Evolutionary conservation across 2,113 vertebrate species (phyloP), one percentile per base, ranked within the genome.

Genomic region (Nothocercus julius): DNA sequence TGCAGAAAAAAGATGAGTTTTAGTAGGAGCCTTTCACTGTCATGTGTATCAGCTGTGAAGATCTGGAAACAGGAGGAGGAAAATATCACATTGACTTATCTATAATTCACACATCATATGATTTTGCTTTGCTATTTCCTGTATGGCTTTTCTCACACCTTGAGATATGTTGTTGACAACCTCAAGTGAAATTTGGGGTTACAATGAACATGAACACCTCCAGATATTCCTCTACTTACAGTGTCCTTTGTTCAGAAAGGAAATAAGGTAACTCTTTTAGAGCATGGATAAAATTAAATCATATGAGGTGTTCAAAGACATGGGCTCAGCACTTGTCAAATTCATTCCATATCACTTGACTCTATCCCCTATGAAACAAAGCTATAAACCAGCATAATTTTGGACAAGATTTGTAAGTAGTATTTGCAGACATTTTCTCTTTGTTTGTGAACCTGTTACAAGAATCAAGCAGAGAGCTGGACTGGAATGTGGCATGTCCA

Each of bases 291-390:
- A 91, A 95, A 91, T 81, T 34, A 83, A 72, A 81, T 61, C 38
- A 61, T 19, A 64, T 62, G 85, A 95, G 38, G 22, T 70, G 80
- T 78, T 63, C 7, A 51, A 87, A 89, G 51, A 44, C 68, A 77
- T 49, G 3, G 5, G 24, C 28, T 85, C 59, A 88, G 49, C 42
- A 72, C 38, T 86, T 87, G 51, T 38, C 11, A 5, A 85, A 92
- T 81, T 81, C 2, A 78, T 83, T 95, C 85, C 54, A 59, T 86
- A 85, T 91, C 59, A 77, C 59, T 94, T 82, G 84, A 89, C 12
- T 91, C 87, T 64, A 87, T 81, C 42, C n/a, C 25, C 30, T 80
- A 85, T 67, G 54, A 92, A 87, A 74, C 36, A 92, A 92, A 85
- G 25, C 49, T 79, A 15, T 87, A 88, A 92, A 63, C 70, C n/a